A percentile compares a stretch with the other conserved stretches of the same genome.
Conservation (phyloP, 2,797 vertebrate species). For the Hoplostethus mediterraneus region DNA sequence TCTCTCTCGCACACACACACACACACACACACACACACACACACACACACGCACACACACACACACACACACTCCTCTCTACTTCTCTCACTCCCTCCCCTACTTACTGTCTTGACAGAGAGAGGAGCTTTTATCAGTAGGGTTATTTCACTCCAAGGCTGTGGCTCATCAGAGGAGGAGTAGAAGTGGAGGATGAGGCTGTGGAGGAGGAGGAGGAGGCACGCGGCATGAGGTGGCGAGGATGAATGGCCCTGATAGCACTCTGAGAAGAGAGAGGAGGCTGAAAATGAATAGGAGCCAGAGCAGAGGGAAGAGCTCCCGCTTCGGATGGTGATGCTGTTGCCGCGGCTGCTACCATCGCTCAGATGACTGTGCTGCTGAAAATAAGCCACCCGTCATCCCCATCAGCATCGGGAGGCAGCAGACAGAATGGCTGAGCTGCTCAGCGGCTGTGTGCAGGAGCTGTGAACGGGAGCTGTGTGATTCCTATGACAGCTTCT, state of each 20-base stretch:
- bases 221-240: slow-evolving; percentile 73
- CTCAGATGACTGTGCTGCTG: slow-evolving; percentile 68
- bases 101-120: slow-evolving; percentile 83
- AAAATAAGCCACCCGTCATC: slow-evolving; percentile 75
- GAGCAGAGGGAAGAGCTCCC: slow-evolving; percentile 58
- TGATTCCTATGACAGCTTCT: slow-evolving; percentile 72
- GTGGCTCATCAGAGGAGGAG: slow-evolving; percentile 78
- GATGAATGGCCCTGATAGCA: slow-evolving; percentile 75
- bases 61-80: slow-evolving; percentile 36
- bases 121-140: slow-evolving; percentile 78
- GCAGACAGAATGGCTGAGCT: slow-evolving; percentile 64
- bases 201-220: slow-evolving; percentile 66
- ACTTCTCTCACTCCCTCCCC: slow-evolving; percentile 56
- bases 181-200: slow-evolving; percentile 73
- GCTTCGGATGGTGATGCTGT: slow-evolving; percentile 65
- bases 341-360: slow-evolving; percentile 63
- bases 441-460: slow-evolving; percentile 45
- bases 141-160: slow-evolving; percentile 80
- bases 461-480: slow-evolving; percentile 66
- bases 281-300: slow-evolving; percentile 75
- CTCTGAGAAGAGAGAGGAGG: slow-evolving; percentile 65
- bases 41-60: slow-evolving; percentile 24
- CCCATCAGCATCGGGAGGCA: slow-evolving; percentile 72
- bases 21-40: slow-evolving; percentile 30
- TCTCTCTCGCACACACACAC: slow-evolving; percentile 39